Percentiles rank a stretch among this genome's conserved stretches.
Evolutionary conservation across 2,113 vertebrate genomes (phyloP).

Genomic region (Callopanchax toddi): DNA sequence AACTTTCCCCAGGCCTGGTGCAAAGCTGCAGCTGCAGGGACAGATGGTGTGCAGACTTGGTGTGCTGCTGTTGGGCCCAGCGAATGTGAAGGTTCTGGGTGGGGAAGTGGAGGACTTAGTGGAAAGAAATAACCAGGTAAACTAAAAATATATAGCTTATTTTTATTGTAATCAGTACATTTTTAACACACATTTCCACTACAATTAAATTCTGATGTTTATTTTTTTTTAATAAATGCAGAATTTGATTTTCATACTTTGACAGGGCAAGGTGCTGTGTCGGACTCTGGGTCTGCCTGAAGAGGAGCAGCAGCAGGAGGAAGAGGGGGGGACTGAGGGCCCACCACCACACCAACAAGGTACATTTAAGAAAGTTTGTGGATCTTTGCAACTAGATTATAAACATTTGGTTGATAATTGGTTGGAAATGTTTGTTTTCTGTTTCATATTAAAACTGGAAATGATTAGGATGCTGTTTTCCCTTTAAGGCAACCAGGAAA

Average conservation of each 20-base stretch:
- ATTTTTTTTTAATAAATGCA: too few relatives aligned
- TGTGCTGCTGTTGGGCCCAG: conserved; percentile 88
- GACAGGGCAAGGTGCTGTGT: conserved; percentile 84
- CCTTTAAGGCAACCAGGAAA: conserved; percentile 45
- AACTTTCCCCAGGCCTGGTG: conserved; percentile 80
- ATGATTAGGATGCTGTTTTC: neutral
- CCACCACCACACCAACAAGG: conserved; percentile 43
- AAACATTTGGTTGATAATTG: neutral
- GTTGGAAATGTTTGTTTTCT: conserved; percentile 2
- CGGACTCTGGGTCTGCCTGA: conserved; percentile 84
- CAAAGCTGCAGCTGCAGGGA: conserved; percentile 91
- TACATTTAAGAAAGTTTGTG: conserved; percentile 8
- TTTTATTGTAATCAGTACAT: too few relatives aligned
- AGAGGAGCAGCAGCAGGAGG: conserved; percentile 44
- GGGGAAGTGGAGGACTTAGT: conserved; percentile 91
- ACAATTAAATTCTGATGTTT: too few relatives aligned
- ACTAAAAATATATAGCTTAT: neutral
- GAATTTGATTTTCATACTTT: neutral
- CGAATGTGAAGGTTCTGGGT: conserved; percentile 90
- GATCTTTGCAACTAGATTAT: neutral
- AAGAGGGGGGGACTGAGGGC: conserved; percentile 19
- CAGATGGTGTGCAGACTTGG: conserved; percentile 87
- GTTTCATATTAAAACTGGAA: neutral
- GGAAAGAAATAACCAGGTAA: conserved; percentile 77
- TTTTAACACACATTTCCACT: too few relatives aligned